Percentiles rank a stretch among this genome's conserved stretches.
Conservation (phyloP, 2,113 vertebrate species). For the Dermatemys mawii region DNA sequence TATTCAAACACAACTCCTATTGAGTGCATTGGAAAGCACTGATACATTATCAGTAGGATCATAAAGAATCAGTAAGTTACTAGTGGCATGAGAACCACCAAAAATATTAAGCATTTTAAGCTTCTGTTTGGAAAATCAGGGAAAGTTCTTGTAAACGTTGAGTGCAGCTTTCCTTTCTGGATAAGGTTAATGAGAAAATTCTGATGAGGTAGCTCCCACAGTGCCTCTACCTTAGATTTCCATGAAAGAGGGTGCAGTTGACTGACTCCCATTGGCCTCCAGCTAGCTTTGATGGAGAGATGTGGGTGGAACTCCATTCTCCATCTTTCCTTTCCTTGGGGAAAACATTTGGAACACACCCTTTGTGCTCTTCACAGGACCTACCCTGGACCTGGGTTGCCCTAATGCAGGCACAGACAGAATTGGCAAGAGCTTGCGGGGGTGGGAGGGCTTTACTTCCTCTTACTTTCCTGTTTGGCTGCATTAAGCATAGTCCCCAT, state of each 20-base stretch:
- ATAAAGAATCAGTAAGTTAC: background rate
- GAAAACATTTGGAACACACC: background rate
- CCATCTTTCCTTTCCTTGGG: background rate
- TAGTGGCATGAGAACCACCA: background rate
- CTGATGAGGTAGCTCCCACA: background rate
- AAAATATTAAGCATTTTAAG: background rate
- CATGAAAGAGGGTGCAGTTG: background rate
- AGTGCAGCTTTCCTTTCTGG: background rate
- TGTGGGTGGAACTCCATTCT: background rate
- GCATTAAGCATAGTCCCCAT: background rate
- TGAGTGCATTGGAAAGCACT: background rate
- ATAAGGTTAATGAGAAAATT: background rate
- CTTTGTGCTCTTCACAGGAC: background rate
- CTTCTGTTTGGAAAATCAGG: background rate
- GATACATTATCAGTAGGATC: background rate
- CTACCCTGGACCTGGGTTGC: fast-evolving
- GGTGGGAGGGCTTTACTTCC: background rate
- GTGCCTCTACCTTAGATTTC: background rate
- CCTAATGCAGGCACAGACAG: fast-evolving
- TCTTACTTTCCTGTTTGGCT: background rate
- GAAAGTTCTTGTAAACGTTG: background rate
- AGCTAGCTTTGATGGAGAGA: background rate
- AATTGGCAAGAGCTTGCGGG: background rate
- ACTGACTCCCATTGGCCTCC: background rate
- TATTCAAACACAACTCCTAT: background rate